Conservation (phyloP, 1,140 invertebrate species). For the Neodiprion lecontei region DNA sequence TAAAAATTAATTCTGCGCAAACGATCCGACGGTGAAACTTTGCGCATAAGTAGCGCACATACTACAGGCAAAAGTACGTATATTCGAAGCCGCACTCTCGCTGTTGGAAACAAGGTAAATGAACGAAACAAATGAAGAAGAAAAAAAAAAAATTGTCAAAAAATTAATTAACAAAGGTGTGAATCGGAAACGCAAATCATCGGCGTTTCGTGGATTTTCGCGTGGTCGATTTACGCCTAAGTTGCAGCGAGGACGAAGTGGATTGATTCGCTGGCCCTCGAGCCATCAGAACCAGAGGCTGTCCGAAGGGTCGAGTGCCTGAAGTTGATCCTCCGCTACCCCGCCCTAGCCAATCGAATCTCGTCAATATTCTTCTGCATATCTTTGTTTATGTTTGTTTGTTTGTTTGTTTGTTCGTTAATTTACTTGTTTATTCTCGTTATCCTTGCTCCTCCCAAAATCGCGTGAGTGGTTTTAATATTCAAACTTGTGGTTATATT, state of each 20-base stretch:
- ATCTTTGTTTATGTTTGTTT: not conserved
- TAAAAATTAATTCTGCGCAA: too few relatives aligned
- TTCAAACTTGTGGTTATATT: too few relatives aligned
- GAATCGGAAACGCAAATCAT: not conserved
- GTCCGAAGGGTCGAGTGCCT: constrained; percentile 76
- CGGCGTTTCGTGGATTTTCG: constrained; percentile 35
- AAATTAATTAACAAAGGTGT: not conserved
- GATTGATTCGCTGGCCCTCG: constrained; percentile 57
- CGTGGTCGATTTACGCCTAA: constrained; percentile 44
- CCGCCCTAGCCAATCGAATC: constrained; percentile 49
- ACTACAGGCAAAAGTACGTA: too few relatives aligned
- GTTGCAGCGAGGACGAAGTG: constrained; percentile 48
- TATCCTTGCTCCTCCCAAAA: too few relatives aligned
- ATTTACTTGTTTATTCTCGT: not conserved
- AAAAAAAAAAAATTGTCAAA: not conserved
- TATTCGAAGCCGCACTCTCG: not conserved
- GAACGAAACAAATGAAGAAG: not conserved
- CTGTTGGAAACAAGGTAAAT: not conserved
- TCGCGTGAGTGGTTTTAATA: too few relatives aligned
- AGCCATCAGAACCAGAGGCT: constrained; percentile 70
- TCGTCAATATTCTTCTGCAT: constrained; percentile 10
- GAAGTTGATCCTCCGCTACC: constrained; percentile 58
- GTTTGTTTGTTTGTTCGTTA: constrained; percentile 5
- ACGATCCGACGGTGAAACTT: too few relatives aligned
- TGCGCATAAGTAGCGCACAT: too few relatives aligned